These are phyloP conservation scores for Melolontha melolontha DNA, from an alignment of 2,888 invertebrate species.

Conservation along the genomic window DNA sequence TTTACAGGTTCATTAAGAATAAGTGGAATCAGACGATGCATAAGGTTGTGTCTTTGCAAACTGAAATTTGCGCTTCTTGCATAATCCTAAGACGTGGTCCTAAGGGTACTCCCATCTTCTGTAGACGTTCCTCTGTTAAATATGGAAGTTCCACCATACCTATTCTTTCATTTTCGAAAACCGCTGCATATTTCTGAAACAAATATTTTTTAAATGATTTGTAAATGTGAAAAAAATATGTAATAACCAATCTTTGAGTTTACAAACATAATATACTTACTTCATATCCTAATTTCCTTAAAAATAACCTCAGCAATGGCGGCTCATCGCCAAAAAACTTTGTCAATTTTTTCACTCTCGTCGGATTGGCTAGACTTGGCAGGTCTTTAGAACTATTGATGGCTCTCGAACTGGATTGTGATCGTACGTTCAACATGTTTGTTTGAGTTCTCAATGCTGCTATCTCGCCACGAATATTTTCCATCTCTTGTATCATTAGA, in stretches of 20 bases:
- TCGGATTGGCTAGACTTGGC: slow-evolving; percentile 85
- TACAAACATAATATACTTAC: slow-evolving; percentile 64
- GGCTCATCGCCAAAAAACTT: slow-evolving; percentile 96
- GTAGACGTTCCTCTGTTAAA: slow-evolving; percentile 87
- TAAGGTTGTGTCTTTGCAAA: slow-evolving; percentile 73
- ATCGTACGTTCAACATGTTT: slow-evolving; percentile 72
- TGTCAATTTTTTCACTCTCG: slow-evolving; percentile 87
- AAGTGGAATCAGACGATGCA: slow-evolving; percentile 69
- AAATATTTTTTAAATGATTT: slow-evolving; percentile 43
- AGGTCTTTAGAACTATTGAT: slow-evolving; percentile 70
- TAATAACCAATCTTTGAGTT: neutral
- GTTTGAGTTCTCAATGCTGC: slow-evolving; percentile 79
- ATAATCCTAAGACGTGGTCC: slow-evolving; percentile 89
- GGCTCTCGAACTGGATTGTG: slow-evolving; percentile 75
- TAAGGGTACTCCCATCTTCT: slow-evolving; percentile 90
- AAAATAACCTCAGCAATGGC: slow-evolving; percentile 87
- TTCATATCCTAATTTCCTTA: slow-evolving; percentile 93
- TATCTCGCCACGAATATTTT: slow-evolving; percentile 85
- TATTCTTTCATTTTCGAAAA: slow-evolving; percentile 87
- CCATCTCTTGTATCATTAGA: slow-evolving; percentile 90
- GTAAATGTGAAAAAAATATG: no score
- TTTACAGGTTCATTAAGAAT: slow-evolving; percentile 33
- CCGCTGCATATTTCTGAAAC: slow-evolving; percentile 85
- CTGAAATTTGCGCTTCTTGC: slow-evolving; percentile 82
- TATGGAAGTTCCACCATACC: slow-evolving; percentile 93